Evolutionary conservation across 35 echinoderm and acorn worm species (phyloP).

Genomic region (Patiria miniata): DNA sequence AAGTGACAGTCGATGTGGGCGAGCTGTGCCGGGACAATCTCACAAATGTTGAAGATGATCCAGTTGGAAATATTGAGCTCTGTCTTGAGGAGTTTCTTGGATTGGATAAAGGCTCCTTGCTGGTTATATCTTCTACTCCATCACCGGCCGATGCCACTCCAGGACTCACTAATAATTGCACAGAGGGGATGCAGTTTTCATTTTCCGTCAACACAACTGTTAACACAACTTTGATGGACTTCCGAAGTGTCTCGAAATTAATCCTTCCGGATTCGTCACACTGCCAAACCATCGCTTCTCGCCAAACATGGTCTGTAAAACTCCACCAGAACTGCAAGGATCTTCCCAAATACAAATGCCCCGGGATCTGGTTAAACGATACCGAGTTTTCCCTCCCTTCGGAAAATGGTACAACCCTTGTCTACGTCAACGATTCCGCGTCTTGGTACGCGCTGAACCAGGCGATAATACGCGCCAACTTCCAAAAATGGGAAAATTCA

Average conservation of each 20-base stretch:
- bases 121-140: too few species aligned
- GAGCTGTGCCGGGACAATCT: not conserved
- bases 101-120: not conserved
- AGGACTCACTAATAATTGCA: not conserved
- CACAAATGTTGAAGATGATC: not conserved
- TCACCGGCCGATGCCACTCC: too few species aligned
- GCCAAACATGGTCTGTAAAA: not conserved
- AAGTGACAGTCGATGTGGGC: not conserved
- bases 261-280: not conserved
- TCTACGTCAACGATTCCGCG: not conserved
- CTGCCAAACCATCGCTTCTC: not conserved
- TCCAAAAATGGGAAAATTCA: not conserved
- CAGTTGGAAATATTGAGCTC: not conserved
- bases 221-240: not conserved
- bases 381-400: not conserved
- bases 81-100: not conserved
- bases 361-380: not conserved
- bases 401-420: not conserved
- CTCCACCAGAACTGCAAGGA: not conserved
- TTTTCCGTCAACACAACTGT: too few species aligned
- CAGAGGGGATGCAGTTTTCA: too few species aligned
- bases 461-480: not conserved
- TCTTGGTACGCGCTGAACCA: not conserved
- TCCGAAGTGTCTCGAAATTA: not conserved
- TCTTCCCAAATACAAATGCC: not conserved